Percentiles rank a stretch among this genome's conserved stretches.
Conservation (phyloP, 1,140 invertebrate genomes). For the Macrobrachium nipponense region DNA sequence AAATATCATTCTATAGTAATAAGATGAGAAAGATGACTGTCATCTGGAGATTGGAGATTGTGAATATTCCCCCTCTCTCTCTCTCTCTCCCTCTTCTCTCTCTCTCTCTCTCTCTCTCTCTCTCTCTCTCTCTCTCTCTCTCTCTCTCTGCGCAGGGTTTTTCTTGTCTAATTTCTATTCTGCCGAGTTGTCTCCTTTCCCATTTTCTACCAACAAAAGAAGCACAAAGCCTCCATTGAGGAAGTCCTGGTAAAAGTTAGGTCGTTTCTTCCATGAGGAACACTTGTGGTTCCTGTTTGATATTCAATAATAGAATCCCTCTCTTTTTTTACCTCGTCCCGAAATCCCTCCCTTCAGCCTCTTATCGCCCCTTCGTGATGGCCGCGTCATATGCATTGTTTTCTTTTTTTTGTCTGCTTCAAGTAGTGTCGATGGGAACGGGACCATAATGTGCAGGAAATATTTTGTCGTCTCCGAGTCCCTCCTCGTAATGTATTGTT, state of each 20-base stretch:
- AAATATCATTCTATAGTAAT: too few species aligned
- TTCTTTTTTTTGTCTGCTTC: too few species aligned
- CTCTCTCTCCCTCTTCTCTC: slow-evolving; percentile 13
- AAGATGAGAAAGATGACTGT: neutral
- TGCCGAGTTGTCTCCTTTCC: neutral
- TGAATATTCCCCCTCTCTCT: neutral
- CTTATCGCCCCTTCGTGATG: neutral
- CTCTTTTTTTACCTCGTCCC: neutral
- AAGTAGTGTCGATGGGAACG: too few species aligned
- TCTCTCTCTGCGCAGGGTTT: neutral
- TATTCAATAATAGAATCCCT: slow-evolving; percentile 36
- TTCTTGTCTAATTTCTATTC: neutral
- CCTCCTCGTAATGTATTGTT: too few species aligned
- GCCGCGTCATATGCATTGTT: too few species aligned
- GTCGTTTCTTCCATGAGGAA: slow-evolving; percentile 36
- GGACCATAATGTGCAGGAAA: too few species aligned
- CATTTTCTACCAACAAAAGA: neutral
- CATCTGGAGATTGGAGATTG: neutral
- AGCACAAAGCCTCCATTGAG: neutral
- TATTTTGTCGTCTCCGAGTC: too few species aligned
- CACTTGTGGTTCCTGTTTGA: slow-evolving; percentile 28
- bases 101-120: slow-evolving; percentile 16
- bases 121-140: neutral
- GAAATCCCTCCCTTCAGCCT: neutral
- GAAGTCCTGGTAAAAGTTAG: slow-evolving; percentile 25